Percentiles rank a stretch among this genome's conserved stretches.
These are phyloP conservation scores for Lophius americanus DNA, from an alignment of 2,797 vertebrate species.

Conservation along the genomic window DNA sequence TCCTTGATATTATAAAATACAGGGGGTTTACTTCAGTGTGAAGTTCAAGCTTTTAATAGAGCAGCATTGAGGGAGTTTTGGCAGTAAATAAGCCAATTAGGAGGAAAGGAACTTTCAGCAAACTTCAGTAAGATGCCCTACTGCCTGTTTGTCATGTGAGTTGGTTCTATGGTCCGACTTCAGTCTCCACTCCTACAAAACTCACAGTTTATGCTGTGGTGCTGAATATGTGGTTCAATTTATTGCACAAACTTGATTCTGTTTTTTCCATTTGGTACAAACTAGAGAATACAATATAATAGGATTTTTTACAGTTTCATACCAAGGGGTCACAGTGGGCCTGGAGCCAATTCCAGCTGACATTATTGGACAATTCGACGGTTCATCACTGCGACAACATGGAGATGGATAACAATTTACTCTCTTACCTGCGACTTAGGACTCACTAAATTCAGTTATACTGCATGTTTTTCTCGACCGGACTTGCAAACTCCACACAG, in stretches of 20 bases:
- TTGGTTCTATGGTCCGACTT: not conserved
- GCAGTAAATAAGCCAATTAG: conserved; percentile 2
- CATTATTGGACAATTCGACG: no score
- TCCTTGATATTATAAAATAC: no score
- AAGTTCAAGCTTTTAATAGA: conserved; percentile 14
- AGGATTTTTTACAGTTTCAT: no score
- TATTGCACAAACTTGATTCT: conserved; percentile 1
- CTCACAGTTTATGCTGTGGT: not conserved
- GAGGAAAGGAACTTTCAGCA: not conserved
- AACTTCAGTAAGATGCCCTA: conserved; percentile 1
- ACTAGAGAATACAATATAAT: no score
- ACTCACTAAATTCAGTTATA: no score
- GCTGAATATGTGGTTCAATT: not conserved
- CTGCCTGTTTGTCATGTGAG: not conserved
- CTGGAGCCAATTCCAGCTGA: no score
- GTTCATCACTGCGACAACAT: no score
- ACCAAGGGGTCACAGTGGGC: no score
- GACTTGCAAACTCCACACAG: no score
- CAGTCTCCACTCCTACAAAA: not conserved
- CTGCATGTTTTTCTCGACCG: no score
- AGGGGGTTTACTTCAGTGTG: not conserved
- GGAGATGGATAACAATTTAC: no score
- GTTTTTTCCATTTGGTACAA: not conserved
- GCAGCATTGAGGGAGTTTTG: not conserved
- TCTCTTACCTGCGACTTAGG: no score